Evolutionary conservation across 2,888 invertebrate genomes (phyloP).

Genomic region (Taenaris catops): DNA sequence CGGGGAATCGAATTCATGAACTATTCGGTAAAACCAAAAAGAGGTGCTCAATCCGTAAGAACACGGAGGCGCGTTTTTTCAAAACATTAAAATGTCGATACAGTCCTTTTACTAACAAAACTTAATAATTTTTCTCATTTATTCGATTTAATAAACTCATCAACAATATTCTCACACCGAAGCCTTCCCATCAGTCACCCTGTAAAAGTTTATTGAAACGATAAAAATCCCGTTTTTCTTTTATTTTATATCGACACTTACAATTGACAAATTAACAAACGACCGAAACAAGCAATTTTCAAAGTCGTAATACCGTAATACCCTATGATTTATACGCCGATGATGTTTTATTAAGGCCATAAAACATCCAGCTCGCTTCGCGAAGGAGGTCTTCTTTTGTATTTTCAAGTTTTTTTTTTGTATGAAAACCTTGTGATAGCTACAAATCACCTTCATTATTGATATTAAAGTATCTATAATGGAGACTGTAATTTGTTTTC

Average conservation of each 20-base stretch:
- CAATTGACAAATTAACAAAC: conserved; percentile 37
- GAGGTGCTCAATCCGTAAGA: too few relatives aligned
- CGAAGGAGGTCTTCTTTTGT: conserved; percentile 46
- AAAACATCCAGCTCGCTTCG: conserved; percentile 49
- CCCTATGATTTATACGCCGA: conserved; percentile 55
- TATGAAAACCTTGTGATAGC: too few relatives aligned
- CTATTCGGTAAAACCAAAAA: too few relatives aligned
- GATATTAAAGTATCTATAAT: too few relatives aligned
- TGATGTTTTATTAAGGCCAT: conserved; percentile 62
- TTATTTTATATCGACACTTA: conserved; percentile 13
- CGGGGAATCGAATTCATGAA: too few relatives aligned
- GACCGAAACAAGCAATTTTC: conserved; percentile 40
- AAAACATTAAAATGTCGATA: too few relatives aligned
- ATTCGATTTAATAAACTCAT: conserved; percentile 1
- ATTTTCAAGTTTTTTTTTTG: conserved; percentile 44
- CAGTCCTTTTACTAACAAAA: too few relatives aligned
- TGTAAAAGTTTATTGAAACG: conserved; percentile 11
- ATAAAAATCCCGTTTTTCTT: conserved; percentile 11
- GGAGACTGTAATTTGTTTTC: too few relatives aligned
- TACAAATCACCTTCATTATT: too few relatives aligned
- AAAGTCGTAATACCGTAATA: conserved; percentile 42
- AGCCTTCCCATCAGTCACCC: conserved; percentile 3
- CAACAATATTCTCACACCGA: conserved; percentile 4
- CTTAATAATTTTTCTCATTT: too few relatives aligned
- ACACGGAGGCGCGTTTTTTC: too few relatives aligned